Percentiles rank a stretch among this genome's conserved stretches.
These are phyloP conservation scores for Dermatemys mawii DNA, from an alignment of 2,113 vertebrate genomes.

Conservation along the genomic window DNA sequence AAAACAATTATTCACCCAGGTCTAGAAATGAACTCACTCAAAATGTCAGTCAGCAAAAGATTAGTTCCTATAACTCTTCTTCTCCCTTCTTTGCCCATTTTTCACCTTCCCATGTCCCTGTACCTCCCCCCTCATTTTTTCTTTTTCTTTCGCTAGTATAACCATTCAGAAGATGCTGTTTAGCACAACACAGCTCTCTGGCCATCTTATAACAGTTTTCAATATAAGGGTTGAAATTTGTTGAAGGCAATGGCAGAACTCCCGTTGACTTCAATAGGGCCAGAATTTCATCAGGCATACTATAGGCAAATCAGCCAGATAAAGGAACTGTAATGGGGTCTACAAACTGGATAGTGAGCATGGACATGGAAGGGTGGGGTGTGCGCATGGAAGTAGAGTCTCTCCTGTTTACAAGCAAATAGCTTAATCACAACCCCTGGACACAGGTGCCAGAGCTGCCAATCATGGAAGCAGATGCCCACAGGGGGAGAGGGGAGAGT, in stretches of 20 bases:
- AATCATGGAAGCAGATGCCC: neutral
- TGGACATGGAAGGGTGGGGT: rapidly evolving
- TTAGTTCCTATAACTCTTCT: neutral
- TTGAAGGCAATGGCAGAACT: neutral
- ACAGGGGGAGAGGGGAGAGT: neutral
- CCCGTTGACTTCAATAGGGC: neutral
- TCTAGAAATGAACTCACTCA: rapidly evolving
- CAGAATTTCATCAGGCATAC: constrained; percentile 13
- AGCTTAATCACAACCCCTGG: neutral
- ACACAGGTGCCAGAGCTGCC: neutral
- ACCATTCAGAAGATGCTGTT: neutral
- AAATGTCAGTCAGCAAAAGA: rapidly evolving
- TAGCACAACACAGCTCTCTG: neutral
- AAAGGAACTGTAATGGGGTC: constrained; percentile 38
- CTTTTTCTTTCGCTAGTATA: neutral
- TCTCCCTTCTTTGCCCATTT: neutral
- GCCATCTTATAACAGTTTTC: neutral
- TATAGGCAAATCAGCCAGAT: constrained; percentile 1
- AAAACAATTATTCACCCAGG: neutral
- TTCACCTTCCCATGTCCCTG: neutral
- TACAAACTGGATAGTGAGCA: neutral
- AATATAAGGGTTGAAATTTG: neutral
- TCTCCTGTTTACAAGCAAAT: neutral
- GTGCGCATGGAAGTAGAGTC: neutral
- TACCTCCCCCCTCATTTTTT: neutral